These are phyloP conservation scores for Andinoacara biseriatus DNA, from an alignment of 2,113 vertebrate genomes.

Conservation along the genomic window DNA sequence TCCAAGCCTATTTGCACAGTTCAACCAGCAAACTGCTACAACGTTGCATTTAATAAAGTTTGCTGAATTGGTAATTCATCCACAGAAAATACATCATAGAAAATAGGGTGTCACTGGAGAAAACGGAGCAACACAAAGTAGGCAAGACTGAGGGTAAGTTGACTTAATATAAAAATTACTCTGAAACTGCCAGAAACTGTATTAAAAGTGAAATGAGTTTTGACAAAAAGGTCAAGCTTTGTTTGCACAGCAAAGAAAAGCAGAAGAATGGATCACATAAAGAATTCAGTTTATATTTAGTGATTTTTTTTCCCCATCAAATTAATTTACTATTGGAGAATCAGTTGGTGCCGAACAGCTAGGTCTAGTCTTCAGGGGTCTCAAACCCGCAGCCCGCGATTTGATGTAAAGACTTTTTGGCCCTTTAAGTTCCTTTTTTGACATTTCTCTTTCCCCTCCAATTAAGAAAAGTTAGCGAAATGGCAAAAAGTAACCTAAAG, in stretches of 20 bases:
- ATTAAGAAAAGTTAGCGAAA: too few relatives aligned
- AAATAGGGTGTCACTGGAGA: too few relatives aligned
- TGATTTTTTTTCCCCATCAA: not conserved
- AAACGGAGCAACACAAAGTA: too few relatives aligned
- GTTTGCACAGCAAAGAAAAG: not conserved
- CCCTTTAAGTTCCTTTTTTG: too few relatives aligned
- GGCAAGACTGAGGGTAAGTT: too few relatives aligned
- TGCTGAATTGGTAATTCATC: not conserved
- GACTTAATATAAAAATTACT: not conserved
- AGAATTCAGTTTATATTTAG: not conserved
- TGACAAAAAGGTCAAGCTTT: too few relatives aligned
- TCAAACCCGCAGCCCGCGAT: too few relatives aligned
- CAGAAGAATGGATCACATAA: not conserved
- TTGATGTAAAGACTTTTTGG: too few relatives aligned
- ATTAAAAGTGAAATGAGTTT: not conserved
- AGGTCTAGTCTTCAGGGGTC: not conserved
- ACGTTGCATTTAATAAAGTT: not conserved
- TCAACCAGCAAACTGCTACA: not conserved
- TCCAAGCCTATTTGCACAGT: not conserved
- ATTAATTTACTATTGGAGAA: not conserved
- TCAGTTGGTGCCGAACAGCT: not conserved
- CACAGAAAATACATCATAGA: not conserved
- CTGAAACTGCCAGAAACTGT: accelerated
- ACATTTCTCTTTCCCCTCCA: too few relatives aligned
- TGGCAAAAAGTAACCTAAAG: too few relatives aligned